Conservation (phyloP, 2,888 invertebrate genomes). For the Geotrupes spiniger region DNA sequence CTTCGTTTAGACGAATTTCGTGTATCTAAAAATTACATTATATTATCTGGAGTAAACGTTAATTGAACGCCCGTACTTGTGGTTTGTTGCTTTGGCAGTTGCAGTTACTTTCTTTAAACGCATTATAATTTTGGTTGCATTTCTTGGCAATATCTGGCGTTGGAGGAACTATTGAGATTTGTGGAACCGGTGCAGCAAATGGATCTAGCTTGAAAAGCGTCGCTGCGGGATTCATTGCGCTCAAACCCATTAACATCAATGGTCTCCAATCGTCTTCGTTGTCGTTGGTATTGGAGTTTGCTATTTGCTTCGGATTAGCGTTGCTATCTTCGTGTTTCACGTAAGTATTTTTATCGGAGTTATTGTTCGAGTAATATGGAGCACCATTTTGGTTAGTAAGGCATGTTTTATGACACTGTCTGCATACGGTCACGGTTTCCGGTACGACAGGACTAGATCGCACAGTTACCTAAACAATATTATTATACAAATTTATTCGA, state of each 20-base stretch:
- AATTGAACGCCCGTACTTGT: constrained; percentile 1
- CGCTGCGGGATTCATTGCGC: constrained; percentile 61
- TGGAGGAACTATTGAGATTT: constrained; percentile 72
- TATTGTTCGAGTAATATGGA: constrained; percentile 18
- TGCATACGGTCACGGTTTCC: constrained; percentile 71
- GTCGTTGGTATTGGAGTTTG: constrained; percentile 21
- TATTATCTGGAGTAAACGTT: not conserved
- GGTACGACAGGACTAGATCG: constrained; percentile 72
- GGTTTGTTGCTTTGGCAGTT: constrained; percentile 13
- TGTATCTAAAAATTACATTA: constrained; percentile 3
- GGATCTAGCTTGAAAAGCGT: constrained; percentile 58
- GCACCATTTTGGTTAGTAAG: constrained; percentile 55
- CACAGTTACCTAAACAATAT: constrained; percentile 65
- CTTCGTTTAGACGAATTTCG: constrained; percentile 38
- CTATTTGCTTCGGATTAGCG: constrained; percentile 13
- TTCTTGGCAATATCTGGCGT: constrained; percentile 58
- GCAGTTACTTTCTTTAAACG: constrained; percentile 16
- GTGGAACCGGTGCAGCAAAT: constrained; percentile 57
- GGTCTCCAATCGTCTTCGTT: constrained; percentile 64
- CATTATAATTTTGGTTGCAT: constrained; percentile 9
- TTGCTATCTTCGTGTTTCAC: constrained; percentile 17
- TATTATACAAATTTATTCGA: not conserved
- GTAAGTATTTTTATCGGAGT: constrained; percentile 17
- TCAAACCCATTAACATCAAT: constrained; percentile 66
- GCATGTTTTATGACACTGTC: constrained; percentile 77